phyloP scores from a whole-genome alignment of 2,113 vertebrate genomes.

The Gopherus evgoodei region DNA sequence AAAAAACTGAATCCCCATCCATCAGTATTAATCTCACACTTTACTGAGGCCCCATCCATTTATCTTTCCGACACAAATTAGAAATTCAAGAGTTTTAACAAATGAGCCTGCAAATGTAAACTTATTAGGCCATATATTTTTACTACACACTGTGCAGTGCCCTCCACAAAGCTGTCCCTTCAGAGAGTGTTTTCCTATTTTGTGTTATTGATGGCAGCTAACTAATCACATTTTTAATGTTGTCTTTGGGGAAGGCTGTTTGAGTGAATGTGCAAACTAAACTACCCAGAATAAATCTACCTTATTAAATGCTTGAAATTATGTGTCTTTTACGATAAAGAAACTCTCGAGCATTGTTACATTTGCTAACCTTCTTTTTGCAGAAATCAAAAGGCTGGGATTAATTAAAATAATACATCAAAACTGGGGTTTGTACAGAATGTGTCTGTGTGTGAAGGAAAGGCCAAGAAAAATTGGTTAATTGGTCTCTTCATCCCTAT shows the following conservation, averaged over 20 bases:
- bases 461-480: constrained; percentile 87
- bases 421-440: constrained; percentile 80
- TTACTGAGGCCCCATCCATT: constrained; percentile 86
- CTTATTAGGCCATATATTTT: constrained; percentile 94
- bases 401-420: constrained; percentile 93
- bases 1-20: constrained; percentile 87
- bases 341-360: constrained; percentile 87
- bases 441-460: constrained; percentile 76
- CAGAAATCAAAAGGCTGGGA: constrained; percentile 87
- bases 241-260: constrained; percentile 90
- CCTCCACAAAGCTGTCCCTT: constrained; percentile 90
- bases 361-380: constrained; percentile 85
- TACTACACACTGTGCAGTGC: constrained; percentile 90
- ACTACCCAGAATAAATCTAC: constrained; percentile 92
- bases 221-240: constrained; percentile 94
- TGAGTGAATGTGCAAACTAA: constrained; percentile 89
- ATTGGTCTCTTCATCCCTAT: constrained; percentile 83
- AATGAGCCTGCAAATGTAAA: constrained; percentile 94
- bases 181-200: constrained; percentile 90
- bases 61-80: constrained; percentile 99
- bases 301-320: constrained; percentile 92
- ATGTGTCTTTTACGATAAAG: constrained; percentile 90
- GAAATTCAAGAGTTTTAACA: constrained; percentile 94
- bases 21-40: constrained; percentile 89
- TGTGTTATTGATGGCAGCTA: constrained; percentile 91